Conservation (phyloP, 2,797 vertebrate genomes). For the Valencia hispanica region DNA sequence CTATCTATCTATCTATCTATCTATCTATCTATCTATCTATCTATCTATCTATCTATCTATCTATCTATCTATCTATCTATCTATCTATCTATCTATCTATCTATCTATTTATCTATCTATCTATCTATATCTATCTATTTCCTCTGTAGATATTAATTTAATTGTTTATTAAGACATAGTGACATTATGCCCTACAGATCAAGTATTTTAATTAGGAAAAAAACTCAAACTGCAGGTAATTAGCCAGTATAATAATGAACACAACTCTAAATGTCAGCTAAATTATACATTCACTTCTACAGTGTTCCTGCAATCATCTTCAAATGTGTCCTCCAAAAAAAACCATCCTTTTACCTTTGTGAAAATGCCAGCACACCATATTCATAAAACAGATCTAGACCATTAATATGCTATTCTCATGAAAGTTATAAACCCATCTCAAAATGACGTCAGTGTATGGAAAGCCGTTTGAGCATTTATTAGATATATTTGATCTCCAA, state of each 20-base stretch:
- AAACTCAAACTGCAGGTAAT: slow-evolving; percentile 46
- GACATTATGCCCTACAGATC: slow-evolving; percentile 28
- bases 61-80: too few relatives aligned
- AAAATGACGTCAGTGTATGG: slow-evolving; percentile 30
- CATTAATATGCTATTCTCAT: slow-evolving; percentile 43
- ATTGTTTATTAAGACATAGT: slow-evolving; percentile 14
- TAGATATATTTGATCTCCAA: too few relatives aligned
- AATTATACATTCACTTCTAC: slow-evolving; percentile 60
- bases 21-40: not conserved
- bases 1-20: not conserved
- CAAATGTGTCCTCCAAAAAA: slow-evolving; percentile 47
- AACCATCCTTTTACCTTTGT: slow-evolving; percentile 31
- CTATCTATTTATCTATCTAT: too few relatives aligned
- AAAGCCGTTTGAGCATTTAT: too few relatives aligned
- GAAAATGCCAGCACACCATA: slow-evolving; percentile 38
- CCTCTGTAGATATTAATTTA: slow-evolving; percentile 10
- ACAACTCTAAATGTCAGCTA: slow-evolving; percentile 57
- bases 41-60: not conserved
- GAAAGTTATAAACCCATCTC: slow-evolving; percentile 41
- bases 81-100: not conserved
- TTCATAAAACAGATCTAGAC: slow-evolving; percentile 50
- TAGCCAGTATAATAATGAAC: slow-evolving; percentile 21
- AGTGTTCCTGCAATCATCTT: slow-evolving; percentile 56
- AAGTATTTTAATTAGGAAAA: slow-evolving; percentile 39
- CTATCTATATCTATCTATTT: not conserved